Evolutionary conservation across 2,113 vertebrate species (phyloP), one percentile per base, ranked within the genome.

Genomic region (Bombycilla garrulus): DNA sequence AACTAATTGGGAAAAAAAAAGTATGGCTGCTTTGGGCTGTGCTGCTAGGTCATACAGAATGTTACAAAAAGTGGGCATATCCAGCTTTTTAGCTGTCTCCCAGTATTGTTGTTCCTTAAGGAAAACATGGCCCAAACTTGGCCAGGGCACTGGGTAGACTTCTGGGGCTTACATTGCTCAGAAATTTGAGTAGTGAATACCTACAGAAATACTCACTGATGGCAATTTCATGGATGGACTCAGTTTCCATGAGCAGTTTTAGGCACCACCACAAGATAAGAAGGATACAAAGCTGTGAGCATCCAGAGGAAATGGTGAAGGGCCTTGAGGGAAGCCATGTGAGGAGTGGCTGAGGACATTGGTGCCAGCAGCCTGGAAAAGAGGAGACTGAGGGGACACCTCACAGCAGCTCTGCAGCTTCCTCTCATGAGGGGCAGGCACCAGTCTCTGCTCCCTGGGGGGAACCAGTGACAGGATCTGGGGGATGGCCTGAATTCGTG

Each of bases 21-120:
- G 15, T 10, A 0, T 5, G 1, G 40, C 20, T 48, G 28, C 61
- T 56, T 22, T 19, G 13, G 24, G 22, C 1, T 12, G 0, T 29
- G 40, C 38, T 28, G 48, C 24, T 73, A 42, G 44, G 5, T 22
- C 29, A 4, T 28, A 10, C 1, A 29, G 51, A 28, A 12, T 9
- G 22, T 17, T 28, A 44, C 4, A 11, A 13, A 33, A 36, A 28
- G 18, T 23, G 25, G 48, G 42, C 48, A 33, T 12, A 14, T 17
- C 7, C 5, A 11, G 26, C 18, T 29, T 76, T 29, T 29, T n/a
- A 62, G 14, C 22, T n/a, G 7, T 40, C 9, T 67, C 66, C 26
- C 22, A 21, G 3, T 29, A 12, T 10, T n/a, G 5, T 10, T 74
- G 9, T 45, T 66, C 26, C 15, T 0, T 29, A 7, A 35, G n/a